phyloP scores from a whole-genome alignment of 30 jellyfish, hydroid and myxozoan species.

The Hydra vulgaris region DNA sequence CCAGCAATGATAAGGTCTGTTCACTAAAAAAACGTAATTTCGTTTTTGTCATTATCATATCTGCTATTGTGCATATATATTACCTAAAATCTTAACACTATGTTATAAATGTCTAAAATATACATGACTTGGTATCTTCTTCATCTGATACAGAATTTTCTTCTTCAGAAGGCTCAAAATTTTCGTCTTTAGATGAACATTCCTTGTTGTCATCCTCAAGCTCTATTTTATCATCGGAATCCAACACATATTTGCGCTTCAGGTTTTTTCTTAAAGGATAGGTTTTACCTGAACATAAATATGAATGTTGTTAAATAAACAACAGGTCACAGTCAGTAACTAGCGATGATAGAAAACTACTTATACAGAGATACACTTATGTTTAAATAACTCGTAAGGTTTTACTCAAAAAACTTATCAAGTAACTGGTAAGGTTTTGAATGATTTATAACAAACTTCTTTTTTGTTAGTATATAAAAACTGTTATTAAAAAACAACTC shows the following conservation, averaged over 20 bases:
- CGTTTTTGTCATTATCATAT: neutral
- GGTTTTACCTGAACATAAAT: neutral
- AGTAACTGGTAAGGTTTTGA: neutral
- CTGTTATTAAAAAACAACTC: neutral
- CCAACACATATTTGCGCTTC: neutral
- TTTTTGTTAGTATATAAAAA: neutral
- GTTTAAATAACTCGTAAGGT: neutral
- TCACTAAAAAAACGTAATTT: neutral
- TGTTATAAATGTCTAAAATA: neutral
- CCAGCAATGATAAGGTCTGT: slow-evolving; percentile 11
- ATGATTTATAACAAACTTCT: neutral
- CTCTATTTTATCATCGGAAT: neutral
- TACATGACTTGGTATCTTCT: neutral
- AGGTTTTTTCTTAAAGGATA: neutral
- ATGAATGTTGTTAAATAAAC: neutral
- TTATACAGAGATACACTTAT: neutral
- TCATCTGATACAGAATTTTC: neutral
- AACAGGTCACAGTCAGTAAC: neutral
- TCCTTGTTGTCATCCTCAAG: neutral
- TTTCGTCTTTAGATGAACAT: neutral
- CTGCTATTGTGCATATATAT: neutral
- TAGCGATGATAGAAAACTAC: neutral
- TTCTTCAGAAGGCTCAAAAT: neutral
- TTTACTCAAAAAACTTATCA: too few species aligned
- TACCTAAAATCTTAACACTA: neutral